Percentiles rank a stretch among this genome's conserved stretches.
Evolutionary conservation across 2,113 vertebrate genomes (phyloP).

Genomic region (Phyllopteryx taeniolatus): DNA sequence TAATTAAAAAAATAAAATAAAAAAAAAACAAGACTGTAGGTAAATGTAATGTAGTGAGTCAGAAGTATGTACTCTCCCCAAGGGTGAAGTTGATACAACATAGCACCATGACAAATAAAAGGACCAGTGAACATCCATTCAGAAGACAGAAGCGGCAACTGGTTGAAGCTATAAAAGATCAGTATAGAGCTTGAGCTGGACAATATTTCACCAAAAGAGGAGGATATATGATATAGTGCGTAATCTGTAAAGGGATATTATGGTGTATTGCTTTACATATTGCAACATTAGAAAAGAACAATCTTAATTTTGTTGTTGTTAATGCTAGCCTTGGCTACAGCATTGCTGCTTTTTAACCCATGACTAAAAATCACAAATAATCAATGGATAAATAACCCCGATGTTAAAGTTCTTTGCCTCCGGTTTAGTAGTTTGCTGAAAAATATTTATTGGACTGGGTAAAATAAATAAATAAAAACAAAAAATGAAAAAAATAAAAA

Average conservation of each 20-base stretch:
- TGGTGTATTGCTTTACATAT: not conserved
- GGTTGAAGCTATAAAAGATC: not conserved
- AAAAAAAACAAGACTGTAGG: constrained; percentile 10
- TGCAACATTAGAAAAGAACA: not conserved
- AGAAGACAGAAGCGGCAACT: not conserved
- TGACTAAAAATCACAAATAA: not conserved
- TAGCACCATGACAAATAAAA: not conserved
- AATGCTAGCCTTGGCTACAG: too few species aligned
- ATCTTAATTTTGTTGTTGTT: not conserved
- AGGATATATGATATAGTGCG: not conserved
- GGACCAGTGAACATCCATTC: not conserved
- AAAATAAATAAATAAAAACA: not conserved
- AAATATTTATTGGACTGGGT: not conserved
- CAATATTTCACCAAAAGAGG: not conserved
- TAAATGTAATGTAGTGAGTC: not conserved
- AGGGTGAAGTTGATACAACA: not conserved
- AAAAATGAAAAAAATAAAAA: not conserved
- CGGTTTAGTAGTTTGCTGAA: not conserved
- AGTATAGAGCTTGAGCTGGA: not conserved
- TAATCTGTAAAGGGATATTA: not conserved
- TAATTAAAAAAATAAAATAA: not conserved
- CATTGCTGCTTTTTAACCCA: too few species aligned
- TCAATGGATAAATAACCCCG: not conserved
- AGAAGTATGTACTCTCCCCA: not conserved
- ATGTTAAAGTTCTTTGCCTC: not conserved